Percentiles rank a stretch among this genome's conserved stretches.
These are phyloP conservation scores for Oreocharis arfaki DNA, from an alignment of 2,113 vertebrate genomes.

Conservation along the genomic window DNA sequence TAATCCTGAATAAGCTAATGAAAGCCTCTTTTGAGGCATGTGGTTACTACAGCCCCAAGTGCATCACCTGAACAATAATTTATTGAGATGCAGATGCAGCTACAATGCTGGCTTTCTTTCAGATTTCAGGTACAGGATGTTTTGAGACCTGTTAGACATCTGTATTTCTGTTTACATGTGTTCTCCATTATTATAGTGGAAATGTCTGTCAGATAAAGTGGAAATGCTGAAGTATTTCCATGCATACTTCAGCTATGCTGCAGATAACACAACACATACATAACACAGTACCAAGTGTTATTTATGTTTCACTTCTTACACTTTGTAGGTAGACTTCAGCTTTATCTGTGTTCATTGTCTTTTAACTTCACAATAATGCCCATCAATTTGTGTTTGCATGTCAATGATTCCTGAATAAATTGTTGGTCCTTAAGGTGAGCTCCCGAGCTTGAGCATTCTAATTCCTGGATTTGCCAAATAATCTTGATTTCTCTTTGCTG, in stretches of 20 bases:
- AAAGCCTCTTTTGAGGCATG: conserved; percentile 41
- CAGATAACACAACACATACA: not conserved
- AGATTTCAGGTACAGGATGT: not conserved
- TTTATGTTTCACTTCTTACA: not conserved
- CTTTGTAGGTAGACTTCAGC: not conserved
- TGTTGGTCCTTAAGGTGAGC: not conserved
- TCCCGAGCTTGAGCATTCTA: not conserved
- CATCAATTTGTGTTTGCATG: not conserved
- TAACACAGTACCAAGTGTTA: not conserved
- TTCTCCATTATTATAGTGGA: not conserved
- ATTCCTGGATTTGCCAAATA: not conserved
- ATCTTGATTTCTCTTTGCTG: not conserved
- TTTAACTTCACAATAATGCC: not conserved
- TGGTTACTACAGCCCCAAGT: not conserved
- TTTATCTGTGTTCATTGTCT: not conserved
- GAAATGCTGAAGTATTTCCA: not conserved
- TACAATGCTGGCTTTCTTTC: not conserved
- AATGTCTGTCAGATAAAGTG: not conserved
- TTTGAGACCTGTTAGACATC: not conserved
- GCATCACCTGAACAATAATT: not conserved
- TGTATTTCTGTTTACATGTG: not conserved
- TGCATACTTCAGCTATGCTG: not conserved
- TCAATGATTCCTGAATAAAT: not conserved
- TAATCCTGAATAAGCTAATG: conserved; percentile 52
- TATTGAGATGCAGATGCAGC: not conserved